Conservation (phyloP, 2,888 invertebrate species). For the Clostera curtula region DNA sequence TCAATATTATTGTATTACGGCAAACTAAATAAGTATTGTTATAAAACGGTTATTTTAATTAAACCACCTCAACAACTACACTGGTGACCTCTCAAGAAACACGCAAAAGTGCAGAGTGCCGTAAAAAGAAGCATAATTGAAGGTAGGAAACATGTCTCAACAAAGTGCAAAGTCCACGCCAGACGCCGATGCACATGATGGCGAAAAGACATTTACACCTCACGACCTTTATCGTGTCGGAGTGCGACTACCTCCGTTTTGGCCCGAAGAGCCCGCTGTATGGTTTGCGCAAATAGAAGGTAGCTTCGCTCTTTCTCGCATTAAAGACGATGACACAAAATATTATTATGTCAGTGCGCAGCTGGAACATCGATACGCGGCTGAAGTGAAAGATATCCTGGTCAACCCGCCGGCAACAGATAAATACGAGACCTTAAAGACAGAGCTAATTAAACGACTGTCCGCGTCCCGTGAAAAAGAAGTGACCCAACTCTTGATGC, state of each 20-base stretch:
- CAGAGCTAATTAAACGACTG: conserved; percentile 7
- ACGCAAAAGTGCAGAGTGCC: too few relatives aligned
- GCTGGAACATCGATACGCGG: conserved; percentile 10
- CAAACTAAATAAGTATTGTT: too few relatives aligned
- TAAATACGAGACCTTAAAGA: conserved; percentile 7
- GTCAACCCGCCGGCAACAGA: conserved; percentile 9
- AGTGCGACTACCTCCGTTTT: conserved; percentile 3
- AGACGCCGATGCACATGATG: too few relatives aligned
- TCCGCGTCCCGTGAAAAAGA: conserved; percentile 15
- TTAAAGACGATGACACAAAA: conserved; percentile 16
- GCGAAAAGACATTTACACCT: too few relatives aligned
- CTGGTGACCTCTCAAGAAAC: too few relatives aligned
- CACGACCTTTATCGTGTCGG: too few relatives aligned
- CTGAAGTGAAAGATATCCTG: conserved; percentile 18
- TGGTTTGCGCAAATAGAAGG: conserved; percentile 14
- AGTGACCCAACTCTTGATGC: conserved; percentile 13
- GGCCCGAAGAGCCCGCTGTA: neutral
- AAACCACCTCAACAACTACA: too few relatives aligned
- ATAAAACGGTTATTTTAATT: too few relatives aligned
- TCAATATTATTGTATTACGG: too few relatives aligned
- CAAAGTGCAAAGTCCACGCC: too few relatives aligned
- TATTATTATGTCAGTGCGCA: conserved; percentile 11
- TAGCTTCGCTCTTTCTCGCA: conserved; percentile 15
- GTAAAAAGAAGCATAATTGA: too few relatives aligned
- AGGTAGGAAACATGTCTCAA: too few relatives aligned